Conservation (phyloP, 2,113 vertebrate genomes). For the Crotalus tigris region DNA sequence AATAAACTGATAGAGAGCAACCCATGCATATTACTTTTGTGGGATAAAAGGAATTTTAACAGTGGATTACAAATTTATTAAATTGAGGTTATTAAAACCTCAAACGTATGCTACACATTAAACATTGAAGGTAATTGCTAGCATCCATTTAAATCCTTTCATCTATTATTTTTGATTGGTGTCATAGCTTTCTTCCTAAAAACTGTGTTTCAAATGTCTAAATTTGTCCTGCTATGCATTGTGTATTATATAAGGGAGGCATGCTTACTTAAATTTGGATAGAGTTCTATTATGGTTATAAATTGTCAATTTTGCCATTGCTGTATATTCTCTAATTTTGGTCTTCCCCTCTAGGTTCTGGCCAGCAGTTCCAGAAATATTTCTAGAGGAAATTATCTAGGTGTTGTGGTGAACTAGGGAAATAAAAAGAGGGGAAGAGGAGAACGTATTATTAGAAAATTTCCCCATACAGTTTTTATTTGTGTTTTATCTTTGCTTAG, state of each 20-base stretch:
- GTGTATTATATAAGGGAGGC: not conserved
- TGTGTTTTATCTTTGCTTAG: not conserved
- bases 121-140: not conserved
- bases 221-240: not conserved
- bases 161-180: not conserved
- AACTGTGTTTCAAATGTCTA: not conserved
- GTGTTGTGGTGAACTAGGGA: not conserved
- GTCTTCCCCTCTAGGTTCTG: not conserved
- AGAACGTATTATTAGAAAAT: not conserved
- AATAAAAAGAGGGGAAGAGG: not conserved
- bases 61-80: slow-evolving; percentile 7
- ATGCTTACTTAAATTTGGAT: not conserved
- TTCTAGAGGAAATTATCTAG: not conserved
- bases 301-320: not conserved
- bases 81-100: not conserved
- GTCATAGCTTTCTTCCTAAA: not conserved
- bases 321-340: not conserved
- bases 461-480: not conserved
- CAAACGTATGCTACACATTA: not conserved
- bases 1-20: not conserved
- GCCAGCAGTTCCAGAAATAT: not conserved
- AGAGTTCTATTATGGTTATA: not conserved
- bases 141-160: not conserved
- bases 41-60: slow-evolving; percentile 19
- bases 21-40: not conserved